Evolutionary conservation across 2,888 invertebrate genomes (phyloP), one percentile per base, ranked within the genome.

Genomic region (Malthinus flaveolus): DNA sequence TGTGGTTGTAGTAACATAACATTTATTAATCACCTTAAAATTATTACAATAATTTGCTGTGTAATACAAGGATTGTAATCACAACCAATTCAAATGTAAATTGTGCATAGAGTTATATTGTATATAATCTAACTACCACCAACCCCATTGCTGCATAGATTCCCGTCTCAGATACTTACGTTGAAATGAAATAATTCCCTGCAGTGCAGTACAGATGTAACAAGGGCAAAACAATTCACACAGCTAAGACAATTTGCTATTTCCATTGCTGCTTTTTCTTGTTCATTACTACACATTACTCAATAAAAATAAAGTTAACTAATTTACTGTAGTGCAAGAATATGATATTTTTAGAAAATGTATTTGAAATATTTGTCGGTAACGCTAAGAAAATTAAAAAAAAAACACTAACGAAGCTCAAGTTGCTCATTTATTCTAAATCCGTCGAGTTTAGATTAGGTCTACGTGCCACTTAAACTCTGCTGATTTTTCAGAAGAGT

Each of bases 161-260:
- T 59, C 50, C 39, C 31, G 44, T 59, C 47, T 59, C 37, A 59
- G 54, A 59, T 50, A 46, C 50, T 59, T 47, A 50, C 55, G 36
- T 33, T 47, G 50, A 59, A 59, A 59, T 56, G 61, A 61, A 56
- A 57, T 57, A 61, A 57, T 57, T 61, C 61, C 61, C 61, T 35
- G 52, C 53, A 61, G 61, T 60, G 60, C 60, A 60, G 49, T 61
- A 48, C 13, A 46, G 47, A 45, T 46, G 55, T 36, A 46, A 48
- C 46, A 53, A 51, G 56, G 42, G 49, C 53, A 47, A 56, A 56
- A 57, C 61, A 57, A 61, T 61, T 57, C 53, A 37, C 50, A 61
- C 54, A 56, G 47, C 55, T 61, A 55, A 58, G 51, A 61, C 55
- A 61, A 61, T 61, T 61, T 58, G 52, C 32, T 61, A 55, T 58